Evolutionary conservation across 2,888 invertebrate genomes (phyloP).

Genomic region (Ecdyonurus torrentis): DNA sequence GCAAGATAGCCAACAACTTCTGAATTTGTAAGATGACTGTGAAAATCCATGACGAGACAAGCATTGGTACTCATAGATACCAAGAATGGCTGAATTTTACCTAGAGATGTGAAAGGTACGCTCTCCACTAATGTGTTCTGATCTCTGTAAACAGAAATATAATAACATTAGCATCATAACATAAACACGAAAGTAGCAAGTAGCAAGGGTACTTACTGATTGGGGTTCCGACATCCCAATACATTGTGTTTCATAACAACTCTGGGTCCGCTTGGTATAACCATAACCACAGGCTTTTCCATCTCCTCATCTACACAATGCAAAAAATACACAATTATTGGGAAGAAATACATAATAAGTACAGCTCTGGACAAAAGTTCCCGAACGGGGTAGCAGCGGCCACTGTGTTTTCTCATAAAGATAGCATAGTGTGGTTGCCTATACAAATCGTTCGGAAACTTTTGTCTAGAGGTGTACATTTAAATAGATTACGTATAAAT

Average conservation of each 20-base stretch:
- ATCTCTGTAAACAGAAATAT: conserved; percentile 43
- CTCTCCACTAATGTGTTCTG: conserved; percentile 79
- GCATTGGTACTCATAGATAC: conserved; percentile 77
- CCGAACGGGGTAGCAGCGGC: neutral
- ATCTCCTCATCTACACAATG: conserved; percentile 1
- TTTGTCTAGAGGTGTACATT: too few species aligned
- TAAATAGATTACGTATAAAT: too few species aligned
- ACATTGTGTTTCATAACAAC: conserved; percentile 59
- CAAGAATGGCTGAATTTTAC: conserved; percentile 84
- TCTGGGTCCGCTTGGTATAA: conserved; percentile 38
- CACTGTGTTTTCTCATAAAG: too few species aligned
- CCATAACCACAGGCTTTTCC: conserved; percentile 5
- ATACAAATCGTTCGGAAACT: too few species aligned
- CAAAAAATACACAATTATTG: conserved; percentile 4
- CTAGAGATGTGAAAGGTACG: conserved; percentile 68
- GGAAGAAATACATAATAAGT: conserved; percentile 6
- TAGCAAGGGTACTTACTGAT: conserved; percentile 43
- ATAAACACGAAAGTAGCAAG: conserved; percentile 3
- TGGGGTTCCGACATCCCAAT: conserved; percentile 53
- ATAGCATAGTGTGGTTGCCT: too few species aligned
- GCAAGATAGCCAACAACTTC: conserved; percentile 94
- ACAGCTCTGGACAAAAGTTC: neutral
- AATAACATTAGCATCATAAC: neutral
- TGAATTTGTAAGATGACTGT: conserved; percentile 82
- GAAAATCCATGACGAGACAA: conserved; percentile 75